These are phyloP conservation scores for Megalurothrips usitatus DNA, from an alignment of 2,888 invertebrate genomes.

Conservation along the genomic window DNA sequence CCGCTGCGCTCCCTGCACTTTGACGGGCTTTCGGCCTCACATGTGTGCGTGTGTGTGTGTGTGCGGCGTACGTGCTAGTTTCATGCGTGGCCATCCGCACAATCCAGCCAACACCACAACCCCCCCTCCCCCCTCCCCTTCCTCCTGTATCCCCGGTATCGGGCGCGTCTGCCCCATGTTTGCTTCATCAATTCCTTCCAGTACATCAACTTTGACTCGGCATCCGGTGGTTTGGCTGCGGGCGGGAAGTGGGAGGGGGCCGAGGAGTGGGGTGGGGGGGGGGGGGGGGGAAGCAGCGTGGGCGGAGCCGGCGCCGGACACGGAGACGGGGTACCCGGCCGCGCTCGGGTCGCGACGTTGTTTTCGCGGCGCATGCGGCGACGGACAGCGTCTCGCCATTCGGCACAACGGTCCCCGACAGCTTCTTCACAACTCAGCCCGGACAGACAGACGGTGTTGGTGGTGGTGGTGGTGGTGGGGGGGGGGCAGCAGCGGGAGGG, in stretches of 20 bases:
- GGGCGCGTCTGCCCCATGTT: background rate
- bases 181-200: slow-evolving; percentile 20
- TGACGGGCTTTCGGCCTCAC: too few relatives aligned
- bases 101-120: too few relatives aligned
- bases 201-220: slow-evolving; percentile 22
- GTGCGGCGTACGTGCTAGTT: too few relatives aligned
- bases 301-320: too few relatives aligned
- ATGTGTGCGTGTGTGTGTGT: too few relatives aligned
- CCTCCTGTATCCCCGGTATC: background rate
- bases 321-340: background rate
- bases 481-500: background rate
- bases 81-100: too few relatives aligned
- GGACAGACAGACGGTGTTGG: too few relatives aligned
- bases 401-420: background rate
- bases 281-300: background rate
- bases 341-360: background rate
- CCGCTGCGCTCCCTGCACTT: too few relatives aligned
- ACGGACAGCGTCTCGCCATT: too few relatives aligned
- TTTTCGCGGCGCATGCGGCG: too few relatives aligned
- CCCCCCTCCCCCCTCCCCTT: background rate
- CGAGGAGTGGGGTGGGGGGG: background rate
- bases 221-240: background rate
- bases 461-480: background rate
- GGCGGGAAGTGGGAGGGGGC: background rate
- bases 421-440: background rate